A percentile compares a stretch with the other conserved stretches of the same genome.
phyloP scores from a whole-genome alignment of 92 coral and sea anemone species.

The Parazoanthus darwini region DNA sequence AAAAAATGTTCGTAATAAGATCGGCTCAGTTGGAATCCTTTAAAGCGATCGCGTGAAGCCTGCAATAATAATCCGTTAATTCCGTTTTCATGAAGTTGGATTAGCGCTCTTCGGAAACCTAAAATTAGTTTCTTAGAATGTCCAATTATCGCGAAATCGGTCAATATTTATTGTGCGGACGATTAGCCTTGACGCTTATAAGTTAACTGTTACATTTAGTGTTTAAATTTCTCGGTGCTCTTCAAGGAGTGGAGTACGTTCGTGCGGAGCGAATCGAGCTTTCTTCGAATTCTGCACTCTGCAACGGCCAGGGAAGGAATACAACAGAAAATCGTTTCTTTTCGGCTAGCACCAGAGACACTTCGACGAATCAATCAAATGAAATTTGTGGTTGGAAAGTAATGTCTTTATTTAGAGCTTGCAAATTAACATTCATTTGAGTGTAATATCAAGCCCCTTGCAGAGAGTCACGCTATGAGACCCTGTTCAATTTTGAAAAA shows the following conservation, averaged over 20 bases:
- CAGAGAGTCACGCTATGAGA: constrained; percentile 24
- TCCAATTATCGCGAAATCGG: constrained; percentile 24
- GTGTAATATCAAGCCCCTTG: constrained; percentile 10
- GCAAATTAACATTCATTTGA: constrained; percentile 7
- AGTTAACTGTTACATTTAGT: neutral
- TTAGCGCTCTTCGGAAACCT: constrained; percentile 43
- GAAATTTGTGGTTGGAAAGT: constrained; percentile 5
- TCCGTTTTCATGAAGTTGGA: constrained; percentile 68
- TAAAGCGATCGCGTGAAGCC: constrained; percentile 57
- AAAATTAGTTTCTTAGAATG: constrained; percentile 19
- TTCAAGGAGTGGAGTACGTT: neutral
- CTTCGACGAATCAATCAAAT: neutral
- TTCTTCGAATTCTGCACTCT: neutral
- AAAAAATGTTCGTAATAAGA: constrained; percentile 40
- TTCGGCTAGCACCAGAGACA: neutral
- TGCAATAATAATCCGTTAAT: constrained; percentile 60
- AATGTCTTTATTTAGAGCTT: neutral
- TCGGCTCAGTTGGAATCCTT: constrained; percentile 17
- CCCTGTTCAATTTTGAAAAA: neutral
- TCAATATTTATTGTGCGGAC: constrained; percentile 12
- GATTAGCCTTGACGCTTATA: neutral
- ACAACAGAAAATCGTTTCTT: neutral
- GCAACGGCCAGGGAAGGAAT: neutral
- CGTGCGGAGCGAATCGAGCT: neutral
- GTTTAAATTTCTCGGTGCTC: neutral